phyloP scores from a whole-genome alignment of 2,888 invertebrate genomes.

The Melitaea athalia region DNA sequence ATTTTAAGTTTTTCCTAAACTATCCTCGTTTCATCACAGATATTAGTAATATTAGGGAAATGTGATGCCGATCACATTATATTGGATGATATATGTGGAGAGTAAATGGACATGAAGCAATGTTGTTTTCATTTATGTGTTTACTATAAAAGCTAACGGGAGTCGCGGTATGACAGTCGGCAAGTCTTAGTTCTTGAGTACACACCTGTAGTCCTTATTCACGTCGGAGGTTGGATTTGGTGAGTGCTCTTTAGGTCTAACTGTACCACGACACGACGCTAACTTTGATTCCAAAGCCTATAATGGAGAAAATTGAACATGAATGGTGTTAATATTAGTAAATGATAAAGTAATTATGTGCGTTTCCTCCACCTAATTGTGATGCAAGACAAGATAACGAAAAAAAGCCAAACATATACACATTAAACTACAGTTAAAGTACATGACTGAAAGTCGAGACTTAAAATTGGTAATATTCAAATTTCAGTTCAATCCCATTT shows the following conservation, averaged over 20 bases:
- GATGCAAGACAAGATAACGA: not conserved
- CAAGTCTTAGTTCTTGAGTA: constrained; percentile 75
- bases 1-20: constrained; percentile 56
- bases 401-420: constrained; percentile 7
- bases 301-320: constrained; percentile 79
- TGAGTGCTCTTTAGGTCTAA: constrained; percentile 81
- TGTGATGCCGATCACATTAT: constrained; percentile 67
- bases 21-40: constrained; percentile 75
- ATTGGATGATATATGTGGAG: constrained; percentile 42
- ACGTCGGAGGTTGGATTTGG: constrained; percentile 77
- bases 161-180: constrained; percentile 42
- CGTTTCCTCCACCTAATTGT: constrained; percentile 27
- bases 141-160: constrained; percentile 50
- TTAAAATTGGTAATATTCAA: too few species aligned
- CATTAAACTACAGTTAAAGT: not conserved
- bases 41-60: constrained; percentile 71
- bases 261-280: constrained; percentile 84
- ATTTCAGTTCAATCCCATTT: too few species aligned
- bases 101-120: constrained; percentile 51
- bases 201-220: constrained; percentile 82
- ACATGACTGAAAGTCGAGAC: constrained; percentile 3
- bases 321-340: constrained; percentile 78
- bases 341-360: constrained; percentile 18
- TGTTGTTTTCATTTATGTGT: constrained; percentile 45
- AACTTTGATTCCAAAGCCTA: constrained; percentile 87